A percentile compares a stretch with the other conserved stretches of the same genome.
These are phyloP conservation scores for Austrofundulus limnaeus DNA, from an alignment of 2,113 vertebrate species.

Conservation along the genomic window DNA sequence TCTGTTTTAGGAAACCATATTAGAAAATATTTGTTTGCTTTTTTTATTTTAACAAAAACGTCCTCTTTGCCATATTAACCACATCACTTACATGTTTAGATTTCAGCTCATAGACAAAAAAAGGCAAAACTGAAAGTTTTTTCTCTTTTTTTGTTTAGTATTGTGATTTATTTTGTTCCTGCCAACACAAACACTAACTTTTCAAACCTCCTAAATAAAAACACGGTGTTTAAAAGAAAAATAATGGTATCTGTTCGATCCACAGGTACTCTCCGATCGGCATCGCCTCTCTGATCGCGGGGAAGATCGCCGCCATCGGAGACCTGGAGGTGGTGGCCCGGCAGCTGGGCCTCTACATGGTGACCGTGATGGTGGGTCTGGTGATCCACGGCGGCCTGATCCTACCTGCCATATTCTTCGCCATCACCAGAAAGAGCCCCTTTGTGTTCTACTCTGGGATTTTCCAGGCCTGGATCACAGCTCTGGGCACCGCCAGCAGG, in stretches of 20 bases:
- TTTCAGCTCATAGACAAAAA: too few species aligned
- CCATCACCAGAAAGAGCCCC: conserved; percentile 81
- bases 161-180: too few species aligned
- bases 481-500: conserved; percentile 86
- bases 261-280: conserved; percentile 84
- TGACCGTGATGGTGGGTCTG: conserved; percentile 84
- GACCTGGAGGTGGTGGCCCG: conserved; percentile 81
- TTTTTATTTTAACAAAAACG: too few species aligned
- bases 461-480: conserved; percentile 88
- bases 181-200: too few species aligned
- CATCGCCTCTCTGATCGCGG: conserved; percentile 84
- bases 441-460: conserved; percentile 82
- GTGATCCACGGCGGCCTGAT: conserved; percentile 83
- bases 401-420: conserved; percentile 82
- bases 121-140: too few species aligned
- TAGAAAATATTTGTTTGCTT: too few species aligned
- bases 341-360: conserved; percentile 88
- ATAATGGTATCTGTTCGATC: not conserved
- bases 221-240: too few species aligned
- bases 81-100: too few species aligned
- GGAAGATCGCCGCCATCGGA: conserved; percentile 84
- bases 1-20: too few species aligned
- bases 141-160: too few species aligned
- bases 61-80: too few species aligned
- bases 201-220: too few species aligned